Evolutionary conservation across 2,797 vertebrate genomes (phyloP), one percentile per base, ranked within the genome.

Genomic region (Neostethus bicornis): DNA sequence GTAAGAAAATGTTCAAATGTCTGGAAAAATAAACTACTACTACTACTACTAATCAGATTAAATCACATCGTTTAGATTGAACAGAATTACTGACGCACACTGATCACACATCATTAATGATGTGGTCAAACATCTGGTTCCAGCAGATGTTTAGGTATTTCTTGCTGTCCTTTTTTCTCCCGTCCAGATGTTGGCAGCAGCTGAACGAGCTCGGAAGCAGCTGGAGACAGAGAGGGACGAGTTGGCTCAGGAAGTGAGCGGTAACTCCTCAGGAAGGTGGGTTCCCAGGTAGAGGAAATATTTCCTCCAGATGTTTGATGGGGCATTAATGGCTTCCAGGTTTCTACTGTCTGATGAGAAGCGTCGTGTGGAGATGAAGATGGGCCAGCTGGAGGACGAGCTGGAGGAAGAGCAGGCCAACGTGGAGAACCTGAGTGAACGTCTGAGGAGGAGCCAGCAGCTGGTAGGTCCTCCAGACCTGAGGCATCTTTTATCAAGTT

Each of bases 361-460:
- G 52, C 92, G 96, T 0, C 95, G 95, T 3, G 85, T 99, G 78
- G 97, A 99, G 26, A 80, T 92, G 0, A 94, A 95, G 84, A 94
- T 98, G 34, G 64, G 90, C 7, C 95, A 96, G 34, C 81, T 99
- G 75, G 96, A 99, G 81, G 97, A 98, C 80, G 97, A 99, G 75
- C 88, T 99, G 72, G 97, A 99, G 65, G 97, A 99, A 70, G 96
- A 99, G 67, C 97, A 98, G 73, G 35, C 90, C 85, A 96, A 93
- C 75, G 84, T 90, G 77, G 96, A 99, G 61, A 85, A 86, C 57
- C 93, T 98, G 76, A 94, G 92, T 0, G 96, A 99, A 44, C 91
- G 94, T 0, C 92, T 97, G 88, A 94, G 95, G 81, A 98, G 96
- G 90, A 94, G 92, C 0, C 91, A 93, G 1, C 95, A 97, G 88